phyloP scores from a whole-genome alignment of 2,888 invertebrate species.

The Cosmorhoe ocellata region DNA sequence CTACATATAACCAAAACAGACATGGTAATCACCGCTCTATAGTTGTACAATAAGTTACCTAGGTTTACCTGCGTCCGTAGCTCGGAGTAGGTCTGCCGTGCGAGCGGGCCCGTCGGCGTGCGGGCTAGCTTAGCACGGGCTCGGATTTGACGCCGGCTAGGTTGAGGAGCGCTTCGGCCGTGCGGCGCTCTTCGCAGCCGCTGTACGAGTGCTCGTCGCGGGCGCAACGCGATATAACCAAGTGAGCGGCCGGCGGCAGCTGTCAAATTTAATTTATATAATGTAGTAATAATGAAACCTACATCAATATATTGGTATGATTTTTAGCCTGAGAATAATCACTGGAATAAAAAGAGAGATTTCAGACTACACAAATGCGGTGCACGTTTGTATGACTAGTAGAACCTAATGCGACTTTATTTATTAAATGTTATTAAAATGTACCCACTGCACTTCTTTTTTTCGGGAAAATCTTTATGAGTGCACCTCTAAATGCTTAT shows the following conservation, averaged over 20 bases:
- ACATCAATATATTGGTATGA: no score
- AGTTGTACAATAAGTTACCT: background rate
- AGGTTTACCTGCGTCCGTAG: conserved; percentile 5
- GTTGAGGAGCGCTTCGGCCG: conserved; percentile 77
- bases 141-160: conserved; percentile 62
- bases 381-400: no score
- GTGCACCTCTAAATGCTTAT: no score
- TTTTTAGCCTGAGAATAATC: no score
- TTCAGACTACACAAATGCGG: no score
- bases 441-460: no score
- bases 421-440: no score
- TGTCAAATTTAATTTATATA: conserved; percentile 38
- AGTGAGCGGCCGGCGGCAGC: conserved; percentile 74
- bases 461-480: no score
- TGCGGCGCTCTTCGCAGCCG: conserved; percentile 75
- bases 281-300: no score
- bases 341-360: no score
- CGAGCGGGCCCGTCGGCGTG: background rate
- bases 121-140: conserved; percentile 41
- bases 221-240: conserved; percentile 92
- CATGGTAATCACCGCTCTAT: background rate
- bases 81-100: background rate
- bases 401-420: no score
- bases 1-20: no score
- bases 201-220: conserved; percentile 98